A percentile compares a stretch with the other conserved stretches of the same genome.
phyloP scores from a whole-genome alignment of 1,140 invertebrate species.

The Artemia franciscana region DNA sequence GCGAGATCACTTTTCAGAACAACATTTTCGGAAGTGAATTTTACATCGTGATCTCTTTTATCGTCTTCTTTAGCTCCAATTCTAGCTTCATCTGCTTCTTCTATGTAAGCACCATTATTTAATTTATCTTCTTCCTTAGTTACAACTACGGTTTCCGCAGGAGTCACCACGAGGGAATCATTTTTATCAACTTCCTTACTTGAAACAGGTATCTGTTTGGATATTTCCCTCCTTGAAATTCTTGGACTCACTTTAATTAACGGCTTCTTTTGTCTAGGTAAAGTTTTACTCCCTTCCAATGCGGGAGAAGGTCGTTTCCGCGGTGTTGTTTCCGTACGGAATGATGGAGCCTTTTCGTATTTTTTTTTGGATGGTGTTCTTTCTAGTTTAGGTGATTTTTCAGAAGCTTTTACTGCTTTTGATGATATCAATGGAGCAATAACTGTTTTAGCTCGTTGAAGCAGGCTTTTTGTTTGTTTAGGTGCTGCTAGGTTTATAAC shows the following conservation, averaged over 20 bases:
- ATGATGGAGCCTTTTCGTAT: not conserved
- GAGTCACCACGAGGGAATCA: too few relatives aligned
- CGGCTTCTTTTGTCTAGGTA: not conserved
- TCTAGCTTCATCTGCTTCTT: too few relatives aligned
- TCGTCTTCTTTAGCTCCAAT: too few relatives aligned
- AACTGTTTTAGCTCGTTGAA: not conserved
- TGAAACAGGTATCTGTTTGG: too few relatives aligned
- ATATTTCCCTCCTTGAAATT: not conserved
- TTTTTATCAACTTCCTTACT: too few relatives aligned
- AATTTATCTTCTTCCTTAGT: not conserved
- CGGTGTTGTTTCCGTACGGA: not conserved
- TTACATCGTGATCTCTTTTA: too few relatives aligned
- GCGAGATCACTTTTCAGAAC: too few relatives aligned
- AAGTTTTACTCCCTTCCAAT: not conserved
- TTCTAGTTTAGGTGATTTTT: not conserved
- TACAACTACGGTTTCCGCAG: not conserved
- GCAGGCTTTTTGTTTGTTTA: not conserved
- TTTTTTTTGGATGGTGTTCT: not conserved
- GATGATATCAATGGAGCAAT: not conserved
- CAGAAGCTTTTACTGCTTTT: not conserved
- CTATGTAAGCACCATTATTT: not conserved
- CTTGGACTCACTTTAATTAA: not conserved
- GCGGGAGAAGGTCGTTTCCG: not conserved
- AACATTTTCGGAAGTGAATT: too few relatives aligned
- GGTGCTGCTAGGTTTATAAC: not conserved